These are phyloP conservation scores for Cephus pulcher DNA, from an alignment of 2,888 invertebrate species.

Conservation along the genomic window DNA sequence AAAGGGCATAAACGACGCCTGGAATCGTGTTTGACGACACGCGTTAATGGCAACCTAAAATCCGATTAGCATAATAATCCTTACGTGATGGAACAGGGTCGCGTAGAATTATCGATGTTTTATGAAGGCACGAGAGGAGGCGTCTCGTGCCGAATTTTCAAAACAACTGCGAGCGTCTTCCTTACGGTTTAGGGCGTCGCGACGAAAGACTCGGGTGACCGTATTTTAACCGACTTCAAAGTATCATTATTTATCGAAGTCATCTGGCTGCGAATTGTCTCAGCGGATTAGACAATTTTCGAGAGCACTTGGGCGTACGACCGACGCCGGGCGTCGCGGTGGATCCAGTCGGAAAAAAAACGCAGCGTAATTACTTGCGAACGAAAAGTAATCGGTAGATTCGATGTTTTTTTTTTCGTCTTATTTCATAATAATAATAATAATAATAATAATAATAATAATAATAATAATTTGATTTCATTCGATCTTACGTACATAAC, in stretches of 20 bases:
- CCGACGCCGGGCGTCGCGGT: background rate
- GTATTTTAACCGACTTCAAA: background rate
- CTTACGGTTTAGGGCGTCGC: background rate
- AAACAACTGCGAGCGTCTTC: background rate
- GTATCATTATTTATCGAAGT: background rate
- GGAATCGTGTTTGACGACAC: constrained; percentile 21
- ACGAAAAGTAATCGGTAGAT: no score
- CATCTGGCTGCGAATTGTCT: background rate
- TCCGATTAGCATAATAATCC: constrained; percentile 36
- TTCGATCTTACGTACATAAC: background rate
- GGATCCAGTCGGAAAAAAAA: background rate
- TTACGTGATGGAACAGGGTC: constrained; percentile 14
- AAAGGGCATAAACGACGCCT: constrained; percentile 11
- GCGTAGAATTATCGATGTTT: background rate
- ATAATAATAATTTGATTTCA: background rate
- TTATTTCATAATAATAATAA: no score
- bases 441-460: background rate
- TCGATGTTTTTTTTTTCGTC: no score
- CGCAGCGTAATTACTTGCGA: no score
- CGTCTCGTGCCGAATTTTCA: background rate
- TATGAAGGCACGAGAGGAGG: background rate
- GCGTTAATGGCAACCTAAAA: constrained; percentile 26
- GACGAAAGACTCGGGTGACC: background rate
- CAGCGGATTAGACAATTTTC: background rate
- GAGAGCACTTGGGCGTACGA: no score